Conservation (phyloP, 2,797 vertebrate species). For the Triplophysa yarkandensis region DNA sequence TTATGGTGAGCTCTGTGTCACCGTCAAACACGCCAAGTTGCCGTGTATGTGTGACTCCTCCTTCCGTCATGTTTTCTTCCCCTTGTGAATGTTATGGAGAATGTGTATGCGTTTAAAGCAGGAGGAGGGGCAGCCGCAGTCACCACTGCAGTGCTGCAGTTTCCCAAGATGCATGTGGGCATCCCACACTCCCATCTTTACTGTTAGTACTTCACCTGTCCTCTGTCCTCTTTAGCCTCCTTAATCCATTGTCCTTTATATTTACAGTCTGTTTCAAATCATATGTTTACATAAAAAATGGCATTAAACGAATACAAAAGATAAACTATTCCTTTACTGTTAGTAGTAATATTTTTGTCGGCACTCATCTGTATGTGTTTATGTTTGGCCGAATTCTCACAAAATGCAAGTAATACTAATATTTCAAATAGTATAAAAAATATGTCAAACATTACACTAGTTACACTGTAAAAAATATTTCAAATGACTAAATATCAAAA, state of each 20-base stretch:
- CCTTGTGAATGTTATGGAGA: conserved; percentile 3
- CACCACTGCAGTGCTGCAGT: conserved; percentile 57
- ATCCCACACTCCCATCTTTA: conserved; percentile 23
- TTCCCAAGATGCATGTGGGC: conserved; percentile 53
- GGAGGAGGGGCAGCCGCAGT: conserved; percentile 53
- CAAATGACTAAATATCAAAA: no score
- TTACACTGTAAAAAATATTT: no score
- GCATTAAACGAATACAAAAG: not conserved
- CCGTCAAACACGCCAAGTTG: conserved; percentile 8
- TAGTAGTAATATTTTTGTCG: not conserved
- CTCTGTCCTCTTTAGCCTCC: conserved; percentile 37
- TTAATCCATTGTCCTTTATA: not conserved
- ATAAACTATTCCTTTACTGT: not conserved
- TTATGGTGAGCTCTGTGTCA: conserved; percentile 2
- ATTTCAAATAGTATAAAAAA: no score
- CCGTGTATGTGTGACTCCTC: not conserved
- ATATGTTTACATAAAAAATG: not conserved
- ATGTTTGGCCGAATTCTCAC: not conserved
- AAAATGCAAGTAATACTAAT: not conserved
- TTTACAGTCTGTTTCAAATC: not conserved
- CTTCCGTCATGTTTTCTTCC: conserved; percentile 4
- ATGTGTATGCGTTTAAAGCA: not conserved
- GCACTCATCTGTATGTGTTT: not conserved
- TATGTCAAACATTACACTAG: no score
- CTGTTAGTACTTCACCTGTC: conserved; percentile 38